These are phyloP conservation scores for Peribatodes rhomboidaria DNA, from an alignment of 2,888 invertebrate species.

Conservation along the genomic window DNA sequence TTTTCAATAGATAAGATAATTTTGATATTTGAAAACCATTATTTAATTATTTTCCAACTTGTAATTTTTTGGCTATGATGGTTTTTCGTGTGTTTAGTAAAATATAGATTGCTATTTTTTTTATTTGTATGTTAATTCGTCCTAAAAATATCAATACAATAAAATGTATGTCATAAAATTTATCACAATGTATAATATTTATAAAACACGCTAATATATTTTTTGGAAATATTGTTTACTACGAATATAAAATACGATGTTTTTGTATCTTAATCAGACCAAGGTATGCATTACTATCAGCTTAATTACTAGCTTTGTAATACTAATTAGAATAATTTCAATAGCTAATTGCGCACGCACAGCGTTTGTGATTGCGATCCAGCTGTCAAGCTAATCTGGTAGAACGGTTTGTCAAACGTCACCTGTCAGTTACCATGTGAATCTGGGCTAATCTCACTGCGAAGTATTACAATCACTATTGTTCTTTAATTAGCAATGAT, in stretches of 20 bases:
- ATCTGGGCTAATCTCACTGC: slow-evolving; percentile 41
- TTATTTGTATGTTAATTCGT: too few relatives aligned
- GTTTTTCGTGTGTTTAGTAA: neutral
- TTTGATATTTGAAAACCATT: slow-evolving; percentile 13
- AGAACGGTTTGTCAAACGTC: slow-evolving; percentile 45
- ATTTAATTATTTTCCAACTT: neutral
- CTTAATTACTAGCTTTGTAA: slow-evolving; percentile 21
- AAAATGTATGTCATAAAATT: neutral
- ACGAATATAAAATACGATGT: neutral
- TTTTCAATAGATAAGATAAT: slow-evolving; percentile 38
- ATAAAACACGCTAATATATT: neutral
- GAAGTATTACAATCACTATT: slow-evolving; percentile 23
- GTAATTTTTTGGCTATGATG: neutral
- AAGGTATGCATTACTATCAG: slow-evolving; percentile 2
- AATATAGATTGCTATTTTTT: too few relatives aligned
- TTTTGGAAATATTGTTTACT: neutral
- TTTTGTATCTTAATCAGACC: neutral
- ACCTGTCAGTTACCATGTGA: slow-evolving; percentile 34
- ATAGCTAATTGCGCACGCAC: slow-evolving; percentile 25
- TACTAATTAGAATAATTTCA: slow-evolving; percentile 22
- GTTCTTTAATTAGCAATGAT: slow-evolving; percentile 26
- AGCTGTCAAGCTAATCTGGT: slow-evolving; percentile 36
- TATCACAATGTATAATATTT: neutral
- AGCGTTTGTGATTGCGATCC: slow-evolving; percentile 26
- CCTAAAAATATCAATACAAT: too few relatives aligned